These are phyloP conservation scores for Tetramorium simillimum DNA, from an alignment of 1,140 invertebrate species.

Conservation along the genomic window DNA sequence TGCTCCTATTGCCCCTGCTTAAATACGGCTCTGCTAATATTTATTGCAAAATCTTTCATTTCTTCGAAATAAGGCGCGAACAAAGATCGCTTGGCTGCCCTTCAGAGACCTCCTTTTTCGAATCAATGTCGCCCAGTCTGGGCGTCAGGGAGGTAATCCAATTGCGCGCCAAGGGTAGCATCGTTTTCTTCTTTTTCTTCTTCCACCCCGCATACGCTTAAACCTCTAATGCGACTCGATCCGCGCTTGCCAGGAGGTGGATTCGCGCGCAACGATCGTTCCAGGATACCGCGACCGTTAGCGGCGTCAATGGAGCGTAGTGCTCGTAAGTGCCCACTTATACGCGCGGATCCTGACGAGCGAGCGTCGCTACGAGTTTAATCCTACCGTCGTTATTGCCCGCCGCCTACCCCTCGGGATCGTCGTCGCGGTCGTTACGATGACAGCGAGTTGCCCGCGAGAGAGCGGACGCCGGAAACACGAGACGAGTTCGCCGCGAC, in stretches of 20 bases:
- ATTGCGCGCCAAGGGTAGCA: constrained; percentile 2
- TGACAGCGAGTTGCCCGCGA: constrained; percentile 33
- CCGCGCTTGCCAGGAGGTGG: neutral
- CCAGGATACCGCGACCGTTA: constrained; percentile 43
- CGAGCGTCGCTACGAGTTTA: constrained; percentile 64
- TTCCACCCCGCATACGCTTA: neutral
- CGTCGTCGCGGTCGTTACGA: constrained; percentile 59
- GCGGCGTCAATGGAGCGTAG: constrained; percentile 59
- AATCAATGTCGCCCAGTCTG: neutral
- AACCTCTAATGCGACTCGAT: constrained; percentile 18
- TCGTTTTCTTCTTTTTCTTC: neutral
- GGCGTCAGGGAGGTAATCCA: constrained; percentile 8
- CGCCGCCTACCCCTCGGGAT: constrained; percentile 29
- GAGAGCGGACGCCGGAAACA: constrained; percentile 46
- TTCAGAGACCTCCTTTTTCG: neutral
- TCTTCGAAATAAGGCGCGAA: neutral
- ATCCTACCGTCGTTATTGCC: constrained; percentile 60
- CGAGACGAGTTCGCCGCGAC: constrained; percentile 42
- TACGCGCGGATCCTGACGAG: constrained; percentile 63
- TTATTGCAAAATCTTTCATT: neutral
- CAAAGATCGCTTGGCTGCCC: neutral
- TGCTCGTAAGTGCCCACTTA: constrained; percentile 68
- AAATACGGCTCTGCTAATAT: neutral
- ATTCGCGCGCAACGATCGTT: constrained; percentile 39
- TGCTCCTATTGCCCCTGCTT: too few species aligned